Base-by-base conservation (phyloP, 2,888 invertebrate species). In the Cephus sareptanus region DNA sequence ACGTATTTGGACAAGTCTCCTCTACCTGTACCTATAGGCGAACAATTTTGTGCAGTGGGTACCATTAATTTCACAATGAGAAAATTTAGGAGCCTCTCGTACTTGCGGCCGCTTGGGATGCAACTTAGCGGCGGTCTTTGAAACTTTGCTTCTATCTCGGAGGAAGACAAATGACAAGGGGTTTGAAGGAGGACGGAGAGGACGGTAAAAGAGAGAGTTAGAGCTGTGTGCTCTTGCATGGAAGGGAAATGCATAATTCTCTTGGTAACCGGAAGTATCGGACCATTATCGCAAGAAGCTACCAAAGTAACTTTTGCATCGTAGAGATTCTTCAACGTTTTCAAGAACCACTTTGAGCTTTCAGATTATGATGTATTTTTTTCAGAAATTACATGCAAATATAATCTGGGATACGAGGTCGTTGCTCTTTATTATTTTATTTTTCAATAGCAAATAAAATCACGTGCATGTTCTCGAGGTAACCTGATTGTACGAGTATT, bases 141-240 rank as follows among this genome's bases (percentile, higher is more conserved):
- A 87, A 89, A 89, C 85, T 89, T 89, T 87, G 85, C 81, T 85
- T 87, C 88, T 88, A 89, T 89, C 89, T 87, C 82, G 83, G 88
- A 87, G 86, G 85, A 88, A 89, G 89, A 89, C 89, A 89, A 89
- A 89, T 88, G 88, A 89, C 86, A 86, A 81, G 79, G 79, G 81
- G 23, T 6, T 77, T 79, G 76, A 69, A 74, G 23, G 70, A 79
- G 78, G 35, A 69, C 35, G 82, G 81, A 81, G 80, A 75, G 81
- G 83, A 85, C 82, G 84, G 82, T 80, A 82, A 82, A 76, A 76
- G 78, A 80, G 79, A 71, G 79, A 75, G 77, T 78, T 80, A 81
- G 78, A 79, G 84, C 77, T 84, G 83, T 83, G 83, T 84, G 84
- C 84, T 83, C 84, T 87, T 87, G 86, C 87, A 87, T 86, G 85